Base-by-base conservation (phyloP, 2,888 invertebrate genomes). In the Resseliella maxima region DNA sequence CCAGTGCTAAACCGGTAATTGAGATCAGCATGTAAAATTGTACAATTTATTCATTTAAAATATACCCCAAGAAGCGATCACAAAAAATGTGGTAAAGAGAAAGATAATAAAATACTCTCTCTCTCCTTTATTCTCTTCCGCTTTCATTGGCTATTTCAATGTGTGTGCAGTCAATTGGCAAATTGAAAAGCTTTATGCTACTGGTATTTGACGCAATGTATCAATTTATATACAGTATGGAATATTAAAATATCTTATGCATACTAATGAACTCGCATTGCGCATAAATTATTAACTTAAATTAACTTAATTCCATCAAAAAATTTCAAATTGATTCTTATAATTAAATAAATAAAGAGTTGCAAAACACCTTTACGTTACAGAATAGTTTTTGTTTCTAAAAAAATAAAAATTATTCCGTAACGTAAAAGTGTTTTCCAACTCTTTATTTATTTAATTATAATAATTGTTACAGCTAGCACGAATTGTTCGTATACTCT, bases 151-250 rank as follows among this genome's bases (percentile, higher is more conserved):
- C n/a, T n/a, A 41, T 12, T 5, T 5, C 41, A 41, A 41, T 41
- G 12, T 59, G 27, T 27, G 59, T 24, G 2, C 12, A 72, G 10
- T 5, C 31, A 12, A 72, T 72, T 72, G 15, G 31, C 72, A 31
- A 31, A 72, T 72, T 72, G 31, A 72, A 72, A 72, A 10, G 72
- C 72, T 31, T 72, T 72, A 72, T 72, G 72, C 72, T 35, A 72
- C 35, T n/a, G 24, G 24, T 59, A 72, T 31, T 72, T 72, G 59
- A 59, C 59, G 18, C 72, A 72, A 31, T n/a, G 59, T 3, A 59
- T 27, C 5, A 2, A n/a, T 59, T 31, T 31, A 27, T 18, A 31
- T 72, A n/a, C 15, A n/a, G 72, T 1, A 72, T 59, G 15, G 72
- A 0, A 31, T 12, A 2, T 72, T 6, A 2, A 24, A 59, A 59